Evolutionary conservation across 2,888 invertebrate species (phyloP), one percentile per base, ranked within the genome.

Genomic region (Amiota communis): DNA sequence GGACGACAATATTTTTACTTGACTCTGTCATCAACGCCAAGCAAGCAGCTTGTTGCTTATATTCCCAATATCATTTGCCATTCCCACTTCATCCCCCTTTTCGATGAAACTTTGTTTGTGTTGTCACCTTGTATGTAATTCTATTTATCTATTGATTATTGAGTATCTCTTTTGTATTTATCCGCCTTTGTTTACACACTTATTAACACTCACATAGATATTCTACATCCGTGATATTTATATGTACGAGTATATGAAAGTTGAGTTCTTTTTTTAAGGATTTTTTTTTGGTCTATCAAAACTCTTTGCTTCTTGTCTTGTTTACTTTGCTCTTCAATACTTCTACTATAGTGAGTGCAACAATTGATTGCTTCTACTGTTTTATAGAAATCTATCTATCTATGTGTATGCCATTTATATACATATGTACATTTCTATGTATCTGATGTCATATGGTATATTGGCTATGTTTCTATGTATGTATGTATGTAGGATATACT

Each of bases 111-210:
- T 75, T 64, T 73, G 63, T 63, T 68, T 68, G 17, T 78, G 73
- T 63, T 85, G 82, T 83, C 81, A 85, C 86, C 78, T 84, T 86
- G 80, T 85, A 81, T 73, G 56, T 71, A 77, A 78, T 76, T 80
- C 73, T 87, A 82, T 87, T 87, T 85, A 85, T 84, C 82, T 88
- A 87, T 88, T 87, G 87, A 87, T 88, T 88, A 86, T 85, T 87
- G 86, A 85, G 84, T 86, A 85, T 85, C 82, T 82, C 80, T 81
- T 80, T 82, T 82, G 79, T 82, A 79, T 80, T 80, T 83, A 80
- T 78, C 79, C 81, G 78, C 79, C 81, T 83, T 83, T 83, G 87
- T 85, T 83, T 80, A 77, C 79, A 77, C 86, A 86, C 85, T 36
- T 36, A 36, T 36, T 36, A 36, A 84, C 85, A 78, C 67, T 68